Evolutionary conservation across 2,888 invertebrate genomes (phyloP).

Genomic region (Mallateleia sp.): DNA sequence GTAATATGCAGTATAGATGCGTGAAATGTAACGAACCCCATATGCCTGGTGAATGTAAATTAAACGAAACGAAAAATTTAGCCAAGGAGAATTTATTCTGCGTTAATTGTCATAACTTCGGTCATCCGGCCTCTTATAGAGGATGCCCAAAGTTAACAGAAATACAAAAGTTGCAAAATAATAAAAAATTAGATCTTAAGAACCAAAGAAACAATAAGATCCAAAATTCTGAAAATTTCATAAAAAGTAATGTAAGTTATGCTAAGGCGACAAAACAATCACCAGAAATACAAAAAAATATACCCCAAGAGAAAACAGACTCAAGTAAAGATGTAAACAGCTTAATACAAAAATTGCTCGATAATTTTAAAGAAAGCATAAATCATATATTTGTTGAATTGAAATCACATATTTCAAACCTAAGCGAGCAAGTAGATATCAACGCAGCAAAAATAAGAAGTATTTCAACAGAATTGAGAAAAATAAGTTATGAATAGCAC

Average conservation of each 20-base stretch:
- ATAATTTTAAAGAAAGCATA: not conserved
- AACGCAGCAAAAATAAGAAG: not conserved
- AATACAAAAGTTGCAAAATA: not conserved
- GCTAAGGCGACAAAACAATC: not conserved
- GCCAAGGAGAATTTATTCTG: conserved; percentile 37
- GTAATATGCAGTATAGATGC: too few species aligned
- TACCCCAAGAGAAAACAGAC: not conserved
- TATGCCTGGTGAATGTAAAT: conserved; percentile 58
- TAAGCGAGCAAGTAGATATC: not conserved
- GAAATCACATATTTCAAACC: too few species aligned
- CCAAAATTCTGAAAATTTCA: not conserved
- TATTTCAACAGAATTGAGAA: not conserved
- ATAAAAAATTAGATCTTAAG: not conserved
- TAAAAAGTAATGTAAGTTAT: not conserved
- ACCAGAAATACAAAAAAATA: not conserved
- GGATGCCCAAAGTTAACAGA: conserved; percentile 50
- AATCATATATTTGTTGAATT: too few species aligned
- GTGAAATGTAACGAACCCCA: conserved; percentile 64
- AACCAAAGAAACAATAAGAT: conserved; percentile 2
- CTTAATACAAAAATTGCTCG: too few species aligned
- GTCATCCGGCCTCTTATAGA: conserved; percentile 70
- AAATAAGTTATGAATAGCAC: not conserved
- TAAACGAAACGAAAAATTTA: too few species aligned
- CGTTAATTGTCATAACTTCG: conserved; percentile 46
- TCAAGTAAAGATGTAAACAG: too few species aligned